A percentile compares a stretch with the other conserved stretches of the same genome.
These are phyloP conservation scores for Acronicta psi DNA, from an alignment of 2,888 invertebrate species.

Conservation along the genomic window DNA sequence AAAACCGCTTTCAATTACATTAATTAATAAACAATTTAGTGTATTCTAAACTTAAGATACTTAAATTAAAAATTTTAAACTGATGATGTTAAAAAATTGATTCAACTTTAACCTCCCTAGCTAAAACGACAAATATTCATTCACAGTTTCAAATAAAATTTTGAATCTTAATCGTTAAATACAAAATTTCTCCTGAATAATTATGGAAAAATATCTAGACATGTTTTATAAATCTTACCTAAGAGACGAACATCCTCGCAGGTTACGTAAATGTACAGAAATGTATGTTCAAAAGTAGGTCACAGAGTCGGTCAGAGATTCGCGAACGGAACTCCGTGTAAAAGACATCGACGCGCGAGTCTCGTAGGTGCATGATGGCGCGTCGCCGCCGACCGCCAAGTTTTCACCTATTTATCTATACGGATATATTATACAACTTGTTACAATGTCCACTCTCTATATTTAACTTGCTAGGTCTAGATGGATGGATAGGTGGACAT, in stretches of 20 bases:
- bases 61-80: background rate
- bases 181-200: conserved; percentile 43
- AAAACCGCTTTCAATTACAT: conserved; percentile 36
- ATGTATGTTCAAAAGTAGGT: conserved; percentile 63
- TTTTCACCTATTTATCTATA: conserved; percentile 65
- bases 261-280: conserved; percentile 62
- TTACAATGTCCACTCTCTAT: conserved; percentile 50
- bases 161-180: conserved; percentile 11
- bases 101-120: conserved; percentile 11
- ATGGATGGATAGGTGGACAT: background rate
- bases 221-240: conserved; percentile 52
- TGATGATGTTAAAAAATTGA: conserved; percentile 10
- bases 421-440: conserved; percentile 47
- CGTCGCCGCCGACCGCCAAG: no score
- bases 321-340: conserved; percentile 56
- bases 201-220: conserved; percentile 15
- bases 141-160: background rate
- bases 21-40: background rate
- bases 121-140: background rate
- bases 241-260: conserved; percentile 58
- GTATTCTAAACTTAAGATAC: no score
- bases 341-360: conserved; percentile 62
- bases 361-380: conserved; percentile 35
- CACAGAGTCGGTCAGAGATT: conserved; percentile 54
- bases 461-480: conserved; percentile 23